A percentile compares a stretch with the other conserved stretches of the same genome.
phyloP scores from a whole-genome alignment of 1,140 invertebrate genomes.

The Pseudobourletiella spinata region DNA sequence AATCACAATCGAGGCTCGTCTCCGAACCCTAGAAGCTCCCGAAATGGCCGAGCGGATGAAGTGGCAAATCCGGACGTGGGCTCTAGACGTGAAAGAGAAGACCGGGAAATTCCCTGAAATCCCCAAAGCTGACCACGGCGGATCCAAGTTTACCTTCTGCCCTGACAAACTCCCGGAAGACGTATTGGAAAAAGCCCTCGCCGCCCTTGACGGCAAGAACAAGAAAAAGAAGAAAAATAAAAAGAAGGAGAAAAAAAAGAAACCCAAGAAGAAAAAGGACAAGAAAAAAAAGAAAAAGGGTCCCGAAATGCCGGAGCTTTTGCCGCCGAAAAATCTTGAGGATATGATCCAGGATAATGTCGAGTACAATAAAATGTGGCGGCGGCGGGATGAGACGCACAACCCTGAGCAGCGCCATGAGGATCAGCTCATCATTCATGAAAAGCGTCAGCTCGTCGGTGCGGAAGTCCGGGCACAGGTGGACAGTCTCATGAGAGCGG shows the following conservation, averaged over 20 bases:
- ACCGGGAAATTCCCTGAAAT: constrained; percentile 83
- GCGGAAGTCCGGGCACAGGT: constrained; percentile 61
- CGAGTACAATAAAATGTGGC: constrained; percentile 62
- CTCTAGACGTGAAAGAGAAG: constrained; percentile 61
- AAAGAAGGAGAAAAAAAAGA: constrained; percentile 47
- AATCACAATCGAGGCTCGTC: constrained; percentile 42
- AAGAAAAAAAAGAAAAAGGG: constrained; percentile 45
- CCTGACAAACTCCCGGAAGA: constrained; percentile 34
- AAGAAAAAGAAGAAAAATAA: constrained; percentile 38
- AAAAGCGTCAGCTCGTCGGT: constrained; percentile 74
- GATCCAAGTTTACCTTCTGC: constrained; percentile 72
- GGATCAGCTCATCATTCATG: constrained; percentile 66
- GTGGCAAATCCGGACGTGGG: constrained; percentile 76
- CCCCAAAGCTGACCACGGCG: constrained; percentile 77
- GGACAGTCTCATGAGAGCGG: constrained; percentile 75
- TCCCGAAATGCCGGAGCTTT: constrained; percentile 49
- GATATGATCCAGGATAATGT: constrained; percentile 44
- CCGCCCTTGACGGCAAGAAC: constrained; percentile 33
- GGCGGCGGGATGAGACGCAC: constrained; percentile 60
- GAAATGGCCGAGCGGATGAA: constrained; percentile 57
- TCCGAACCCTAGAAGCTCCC: constrained; percentile 46
- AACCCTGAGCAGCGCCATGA: constrained; percentile 64
- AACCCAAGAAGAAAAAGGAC: constrained; percentile 44
- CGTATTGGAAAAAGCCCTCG: constrained; percentile 8
- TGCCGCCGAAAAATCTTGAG: constrained; percentile 46